Evolutionary conservation across 2,113 vertebrate genomes (phyloP).

Genomic region (Coreoperca whiteheadi): DNA sequence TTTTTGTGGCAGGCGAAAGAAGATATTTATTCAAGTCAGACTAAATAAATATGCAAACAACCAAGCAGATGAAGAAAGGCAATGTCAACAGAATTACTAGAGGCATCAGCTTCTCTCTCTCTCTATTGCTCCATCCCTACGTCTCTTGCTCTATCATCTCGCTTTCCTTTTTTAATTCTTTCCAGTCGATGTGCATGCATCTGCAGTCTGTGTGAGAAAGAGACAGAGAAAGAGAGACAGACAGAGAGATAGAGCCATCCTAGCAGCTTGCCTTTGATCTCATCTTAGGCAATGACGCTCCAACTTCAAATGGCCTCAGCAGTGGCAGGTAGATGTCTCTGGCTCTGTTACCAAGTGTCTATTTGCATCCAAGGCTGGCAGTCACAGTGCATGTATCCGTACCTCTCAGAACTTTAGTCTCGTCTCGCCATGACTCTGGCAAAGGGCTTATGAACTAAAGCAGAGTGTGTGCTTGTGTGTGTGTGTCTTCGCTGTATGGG

Average conservation of each 20-base stretch:
- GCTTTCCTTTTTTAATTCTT: conserved; percentile 1
- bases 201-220: not conserved
- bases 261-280: conserved; percentile 67
- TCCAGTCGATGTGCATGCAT: conserved; percentile 7
- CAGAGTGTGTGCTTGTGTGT: not conserved
- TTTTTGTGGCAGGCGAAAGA: conserved; percentile 48
- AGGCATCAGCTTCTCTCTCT: conserved; percentile 40
- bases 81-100: conserved; percentile 60
- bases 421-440: conserved; percentile 21
- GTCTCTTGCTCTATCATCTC: not conserved
- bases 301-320: conserved; percentile 70
- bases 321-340: conserved; percentile 63
- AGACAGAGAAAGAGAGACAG: conserved; percentile 31
- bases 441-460: conserved; percentile 30
- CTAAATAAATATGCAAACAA: conserved; percentile 54
- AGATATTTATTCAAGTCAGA: conserved; percentile 52
- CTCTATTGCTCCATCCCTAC: not conserved
- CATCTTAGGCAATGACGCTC: conserved; percentile 61
- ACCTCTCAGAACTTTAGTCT: conserved; percentile 40
- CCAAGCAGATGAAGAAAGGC: conserved; percentile 53
- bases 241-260: conserved; percentile 46
- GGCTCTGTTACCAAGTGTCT: conserved; percentile 31
- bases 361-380: conserved; percentile 67
- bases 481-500: not conserved
- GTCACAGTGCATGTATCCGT: conserved; percentile 23